Base-by-base conservation (phyloP, 2,888 invertebrate species). In the Tenthredo mesomela region DNA sequence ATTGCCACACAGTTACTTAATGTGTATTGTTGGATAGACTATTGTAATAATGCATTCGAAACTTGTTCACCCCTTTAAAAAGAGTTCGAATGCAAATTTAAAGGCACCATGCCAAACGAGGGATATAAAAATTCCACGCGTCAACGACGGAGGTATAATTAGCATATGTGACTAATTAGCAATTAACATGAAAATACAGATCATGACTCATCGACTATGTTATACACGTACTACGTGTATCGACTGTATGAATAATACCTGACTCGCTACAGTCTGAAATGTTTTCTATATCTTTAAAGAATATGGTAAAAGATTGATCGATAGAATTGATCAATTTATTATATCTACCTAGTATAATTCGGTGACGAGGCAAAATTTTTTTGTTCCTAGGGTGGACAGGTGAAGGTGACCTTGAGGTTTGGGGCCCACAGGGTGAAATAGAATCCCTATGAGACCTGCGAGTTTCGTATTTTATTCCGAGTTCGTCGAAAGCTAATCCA, bases 401-500 rank as follows among this genome's bases (percentile, higher is more conserved):
- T 33, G 12, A 33, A 67, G 67, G 67, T 50, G 33, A 50, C 50
- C 15, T 54, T 77, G 54, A 54, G 18, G 5, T 21, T 21, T 43
- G 73, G 73, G 2, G 10, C 29, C 43, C 29, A 18, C 75, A 43
- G 29, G 33, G 54, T 10, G 50, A 50, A 47, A 43, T 29, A 7
- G 29, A 50, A 29, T 29, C 18, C 75, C 47, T 50, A 6, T 33
- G 77, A 50, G 77, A 54, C 47, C 37, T 54, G 54, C 12, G 75
- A 33, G 33, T 54, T 77, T 29, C 18, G 50, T 50, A 29, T 77
- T 77, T 77, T 77, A 77, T 77, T 77, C 77, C 54, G 47, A 77
- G 47, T 50, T 77, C 77, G 77, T 77, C 47, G 25, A 40, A 58
- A 71, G 61, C 43, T 84, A 50, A 33, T 84, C 58, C 71, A 84